Evolutionary conservation across 2,797 vertebrate genomes (phyloP).

Genomic region (Smutsia temminckii): DNA sequence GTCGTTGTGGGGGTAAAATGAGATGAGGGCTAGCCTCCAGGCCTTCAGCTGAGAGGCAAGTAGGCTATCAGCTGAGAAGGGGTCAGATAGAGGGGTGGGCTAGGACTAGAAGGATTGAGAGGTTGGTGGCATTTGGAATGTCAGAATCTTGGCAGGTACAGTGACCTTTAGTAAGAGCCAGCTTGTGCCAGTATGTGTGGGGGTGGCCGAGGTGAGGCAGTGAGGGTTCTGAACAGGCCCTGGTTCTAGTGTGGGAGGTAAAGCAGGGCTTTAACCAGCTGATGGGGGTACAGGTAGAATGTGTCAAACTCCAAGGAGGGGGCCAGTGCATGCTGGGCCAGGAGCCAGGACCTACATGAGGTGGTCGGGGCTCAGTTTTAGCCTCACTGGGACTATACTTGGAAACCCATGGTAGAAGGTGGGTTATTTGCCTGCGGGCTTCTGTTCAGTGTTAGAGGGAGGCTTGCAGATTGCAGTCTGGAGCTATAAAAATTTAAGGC

Average conservation of each 20-base stretch:
- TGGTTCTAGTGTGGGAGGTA: background rate
- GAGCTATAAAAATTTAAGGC: background rate
- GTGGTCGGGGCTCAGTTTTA: background rate
- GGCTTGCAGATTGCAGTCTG: background rate
- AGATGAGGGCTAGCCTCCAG: background rate
- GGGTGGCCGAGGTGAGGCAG: background rate
- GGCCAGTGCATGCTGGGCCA: background rate
- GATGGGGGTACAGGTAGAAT: background rate
- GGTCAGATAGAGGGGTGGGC: background rate
- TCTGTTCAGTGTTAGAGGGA: background rate
- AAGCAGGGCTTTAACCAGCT: background rate
- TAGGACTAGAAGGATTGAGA: background rate
- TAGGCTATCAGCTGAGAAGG: background rate
- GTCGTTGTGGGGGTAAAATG: background rate
- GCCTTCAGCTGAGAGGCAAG: background rate
- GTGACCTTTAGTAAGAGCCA: background rate
- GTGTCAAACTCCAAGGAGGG: background rate
- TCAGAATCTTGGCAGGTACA: background rate
- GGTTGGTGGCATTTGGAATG: background rate
- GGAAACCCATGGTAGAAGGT: background rate
- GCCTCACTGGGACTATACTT: background rate
- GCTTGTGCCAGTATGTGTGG: background rate
- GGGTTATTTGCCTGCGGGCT: background rate
- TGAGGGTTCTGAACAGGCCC: background rate
- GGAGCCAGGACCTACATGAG: background rate